Conservation (phyloP, 2,113 vertebrate species). For the Tupaia chinensis region DNA sequence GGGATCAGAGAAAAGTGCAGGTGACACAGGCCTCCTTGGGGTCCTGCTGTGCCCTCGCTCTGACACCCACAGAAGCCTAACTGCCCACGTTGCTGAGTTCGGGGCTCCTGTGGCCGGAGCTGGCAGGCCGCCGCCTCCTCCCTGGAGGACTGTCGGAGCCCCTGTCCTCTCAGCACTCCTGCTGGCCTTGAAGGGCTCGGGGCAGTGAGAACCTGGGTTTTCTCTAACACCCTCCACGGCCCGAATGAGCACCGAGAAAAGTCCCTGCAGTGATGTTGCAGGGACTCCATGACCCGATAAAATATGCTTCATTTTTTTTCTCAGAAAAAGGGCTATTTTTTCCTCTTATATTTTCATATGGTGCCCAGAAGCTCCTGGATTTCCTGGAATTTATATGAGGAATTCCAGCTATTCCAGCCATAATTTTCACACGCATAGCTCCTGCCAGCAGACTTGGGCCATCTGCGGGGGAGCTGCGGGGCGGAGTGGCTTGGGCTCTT, state of each 20-base stretch:
- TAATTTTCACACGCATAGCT: conserved; percentile 44
- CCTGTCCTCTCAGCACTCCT: background rate
- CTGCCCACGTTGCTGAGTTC: background rate
- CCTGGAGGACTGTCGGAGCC: rapidly evolving
- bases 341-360: conserved; percentile 54
- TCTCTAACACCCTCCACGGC: background rate
- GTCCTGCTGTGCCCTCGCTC: background rate
- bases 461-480: background rate
- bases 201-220: background rate
- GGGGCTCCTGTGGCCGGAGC: background rate
- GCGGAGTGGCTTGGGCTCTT: background rate
- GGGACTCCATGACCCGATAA: background rate
- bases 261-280: background rate
- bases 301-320: conserved; percentile 54
- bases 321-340: conserved; percentile 55
- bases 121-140: background rate
- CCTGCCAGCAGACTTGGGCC: conserved; percentile 48
- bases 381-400: conserved; percentile 74
- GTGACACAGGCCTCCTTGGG: background rate
- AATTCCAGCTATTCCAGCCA: conserved; percentile 66
- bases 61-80: background rate
- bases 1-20: background rate
- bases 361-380: conserved; percentile 71
- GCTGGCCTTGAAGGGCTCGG: background rate
- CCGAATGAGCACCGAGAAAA: background rate